Evolutionary conservation across 2,113 vertebrate genomes (phyloP).

Genomic region (Microcebus tavaratra): DNA sequence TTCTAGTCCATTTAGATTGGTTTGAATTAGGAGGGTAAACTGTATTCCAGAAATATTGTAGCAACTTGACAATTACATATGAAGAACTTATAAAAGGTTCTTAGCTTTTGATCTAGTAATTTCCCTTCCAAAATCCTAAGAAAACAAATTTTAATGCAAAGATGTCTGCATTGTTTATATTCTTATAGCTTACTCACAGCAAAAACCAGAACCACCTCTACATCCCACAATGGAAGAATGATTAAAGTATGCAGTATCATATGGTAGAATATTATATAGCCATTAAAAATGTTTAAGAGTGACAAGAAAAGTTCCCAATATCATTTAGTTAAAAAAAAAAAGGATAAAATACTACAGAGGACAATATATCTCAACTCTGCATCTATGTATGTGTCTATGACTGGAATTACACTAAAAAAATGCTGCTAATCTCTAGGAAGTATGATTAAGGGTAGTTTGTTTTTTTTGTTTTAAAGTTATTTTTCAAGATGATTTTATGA

Average conservation of each 20-base stretch:
- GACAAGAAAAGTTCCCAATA: constrained; percentile 3
- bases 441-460: background rate
- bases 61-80: constrained; percentile 7
- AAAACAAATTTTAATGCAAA: background rate
- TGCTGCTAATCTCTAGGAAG: background rate
- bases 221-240: background rate
- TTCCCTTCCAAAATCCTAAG: constrained; percentile 24
- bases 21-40: constrained; percentile 39
- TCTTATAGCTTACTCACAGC: background rate
- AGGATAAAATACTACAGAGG: background rate
- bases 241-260: background rate
- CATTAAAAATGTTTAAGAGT: constrained; percentile 13
- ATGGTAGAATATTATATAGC: background rate
- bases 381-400: background rate
- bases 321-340: background rate
- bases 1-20: background rate
- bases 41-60: constrained; percentile 4
- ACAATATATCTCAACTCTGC: background rate
- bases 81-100: constrained; percentile 20
- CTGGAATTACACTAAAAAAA: constrained; percentile 34
- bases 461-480: background rate
- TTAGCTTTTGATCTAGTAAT: constrained; percentile 29
- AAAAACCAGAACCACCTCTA: background rate
- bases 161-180: constrained; percentile 22
- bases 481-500: constrained; percentile 31